phyloP scores from a whole-genome alignment of 1,140 invertebrate species.

The Cyclargus thomasi region DNA sequence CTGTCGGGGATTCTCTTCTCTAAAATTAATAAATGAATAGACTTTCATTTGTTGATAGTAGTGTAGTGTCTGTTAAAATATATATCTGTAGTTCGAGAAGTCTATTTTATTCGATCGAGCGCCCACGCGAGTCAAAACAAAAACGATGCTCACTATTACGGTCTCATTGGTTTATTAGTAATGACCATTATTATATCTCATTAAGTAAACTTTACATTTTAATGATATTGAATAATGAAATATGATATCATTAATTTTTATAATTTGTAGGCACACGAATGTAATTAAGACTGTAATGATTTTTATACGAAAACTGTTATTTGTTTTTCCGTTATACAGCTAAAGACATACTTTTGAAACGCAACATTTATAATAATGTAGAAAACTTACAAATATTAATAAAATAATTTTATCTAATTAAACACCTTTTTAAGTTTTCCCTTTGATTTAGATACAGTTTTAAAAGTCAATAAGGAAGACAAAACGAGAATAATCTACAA shows the following conservation, averaged over 20 bases:
- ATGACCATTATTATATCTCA: conserved; percentile 8
- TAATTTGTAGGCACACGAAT: not conserved
- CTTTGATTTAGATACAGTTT: not conserved
- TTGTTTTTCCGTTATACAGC: not conserved
- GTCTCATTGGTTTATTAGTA: conserved; percentile 19
- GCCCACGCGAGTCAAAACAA: conserved; percentile 36
- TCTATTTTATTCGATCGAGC: conserved; percentile 16
- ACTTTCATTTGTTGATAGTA: no score
- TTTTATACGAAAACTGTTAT: not conserved
- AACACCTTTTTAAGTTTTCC: no score
- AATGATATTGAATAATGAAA: not conserved
- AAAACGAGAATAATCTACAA: no score
- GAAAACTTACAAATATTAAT: no score
- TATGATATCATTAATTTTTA: not conserved
- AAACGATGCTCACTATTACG: conserved; percentile 14
- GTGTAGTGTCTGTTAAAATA: not conserved
- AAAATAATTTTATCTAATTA: no score
- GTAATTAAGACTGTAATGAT: not conserved
- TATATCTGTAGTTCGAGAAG: conserved; percentile 5
- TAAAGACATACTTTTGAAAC: not conserved
- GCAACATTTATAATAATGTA: no score
- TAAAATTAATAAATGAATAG: no score
- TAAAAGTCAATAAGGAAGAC: not conserved
- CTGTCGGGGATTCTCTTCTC: no score
- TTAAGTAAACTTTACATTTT: conserved; percentile 1